Evolutionary conservation across 2,797 vertebrate genomes (phyloP).

Genomic region (Sphenopsis melanotis): DNA sequence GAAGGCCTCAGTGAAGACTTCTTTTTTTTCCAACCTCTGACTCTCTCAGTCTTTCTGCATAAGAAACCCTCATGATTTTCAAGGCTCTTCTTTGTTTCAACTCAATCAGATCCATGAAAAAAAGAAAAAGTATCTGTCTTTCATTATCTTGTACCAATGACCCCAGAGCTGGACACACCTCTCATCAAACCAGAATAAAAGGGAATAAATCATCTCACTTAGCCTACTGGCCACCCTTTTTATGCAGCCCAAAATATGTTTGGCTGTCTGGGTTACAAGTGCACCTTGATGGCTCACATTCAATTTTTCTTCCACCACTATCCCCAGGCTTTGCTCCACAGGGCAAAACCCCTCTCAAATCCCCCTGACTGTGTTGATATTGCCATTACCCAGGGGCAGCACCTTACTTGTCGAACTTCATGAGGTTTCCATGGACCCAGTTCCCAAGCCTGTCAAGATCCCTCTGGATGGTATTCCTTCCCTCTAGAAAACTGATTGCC

Average conservation of each 20-base stretch:
- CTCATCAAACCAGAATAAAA: neutral
- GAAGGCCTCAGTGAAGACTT: neutral
- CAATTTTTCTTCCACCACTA: neutral
- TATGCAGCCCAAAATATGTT: neutral
- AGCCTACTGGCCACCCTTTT: rapidly evolving
- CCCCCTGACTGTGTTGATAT: rapidly evolving
- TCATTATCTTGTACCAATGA: neutral
- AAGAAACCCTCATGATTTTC: neutral
- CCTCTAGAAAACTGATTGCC: neutral
- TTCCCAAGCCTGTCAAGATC: neutral
- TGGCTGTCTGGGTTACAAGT: neutral
- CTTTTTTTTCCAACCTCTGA: neutral
- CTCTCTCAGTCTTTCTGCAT: neutral
- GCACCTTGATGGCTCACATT: rapidly evolving
- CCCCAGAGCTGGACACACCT: neutral
- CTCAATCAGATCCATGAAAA: neutral
- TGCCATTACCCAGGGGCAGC: neutral
- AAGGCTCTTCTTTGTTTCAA: neutral
- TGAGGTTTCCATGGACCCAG: neutral
- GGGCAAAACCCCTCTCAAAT: neutral
- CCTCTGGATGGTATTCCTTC: neutral
- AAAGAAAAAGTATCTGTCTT: neutral
- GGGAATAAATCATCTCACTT: neutral
- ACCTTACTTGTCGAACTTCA: neutral
- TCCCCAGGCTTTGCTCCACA: neutral